phyloP scores from a whole-genome alignment of 2,888 invertebrate genomes.

The Callyntrura sp. region DNA sequence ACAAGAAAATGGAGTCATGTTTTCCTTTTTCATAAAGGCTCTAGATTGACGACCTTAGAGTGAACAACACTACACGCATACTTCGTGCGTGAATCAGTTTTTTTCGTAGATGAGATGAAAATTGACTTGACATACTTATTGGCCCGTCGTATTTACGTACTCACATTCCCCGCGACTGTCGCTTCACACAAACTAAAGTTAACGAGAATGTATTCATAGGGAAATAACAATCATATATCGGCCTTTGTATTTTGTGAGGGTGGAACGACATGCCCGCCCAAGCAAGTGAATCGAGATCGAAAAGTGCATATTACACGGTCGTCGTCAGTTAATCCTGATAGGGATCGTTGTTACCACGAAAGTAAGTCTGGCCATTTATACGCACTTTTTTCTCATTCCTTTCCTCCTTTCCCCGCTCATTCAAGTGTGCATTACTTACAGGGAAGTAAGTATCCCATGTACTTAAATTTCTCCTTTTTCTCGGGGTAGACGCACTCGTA shows the following conservation, averaged over 20 bases:
- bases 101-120: neutral
- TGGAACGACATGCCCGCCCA: slow-evolving; percentile 52
- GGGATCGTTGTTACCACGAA: slow-evolving; percentile 61
- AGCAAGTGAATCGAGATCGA: slow-evolving; percentile 63
- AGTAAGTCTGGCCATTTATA: slow-evolving; percentile 56
- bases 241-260: slow-evolving; percentile 21
- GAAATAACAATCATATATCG: too few relatives aligned
- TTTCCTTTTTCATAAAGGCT: too few relatives aligned
- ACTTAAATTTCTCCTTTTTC: neutral
- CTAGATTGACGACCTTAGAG: neutral
- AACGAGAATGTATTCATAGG: too few relatives aligned
- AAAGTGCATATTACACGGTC: slow-evolving; percentile 68
- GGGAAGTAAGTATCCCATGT: neutral
- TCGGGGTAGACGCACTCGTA: neutral
- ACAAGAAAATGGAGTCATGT: slow-evolving; percentile 13
- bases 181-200: neutral
- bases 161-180: too few relatives aligned
- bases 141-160: too few relatives aligned
- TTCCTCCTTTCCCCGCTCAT: slow-evolving; percentile 35
- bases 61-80: neutral
- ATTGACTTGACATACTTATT: slow-evolving; percentile 29
- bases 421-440: slow-evolving; percentile 45
- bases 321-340: slow-evolving; percentile 72
- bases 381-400: slow-evolving; percentile 49
- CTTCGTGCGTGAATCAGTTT: slow-evolving; percentile 37